Conservation (phyloP, 1,140 invertebrate genomes). For the Penaeus chinensis region DNA sequence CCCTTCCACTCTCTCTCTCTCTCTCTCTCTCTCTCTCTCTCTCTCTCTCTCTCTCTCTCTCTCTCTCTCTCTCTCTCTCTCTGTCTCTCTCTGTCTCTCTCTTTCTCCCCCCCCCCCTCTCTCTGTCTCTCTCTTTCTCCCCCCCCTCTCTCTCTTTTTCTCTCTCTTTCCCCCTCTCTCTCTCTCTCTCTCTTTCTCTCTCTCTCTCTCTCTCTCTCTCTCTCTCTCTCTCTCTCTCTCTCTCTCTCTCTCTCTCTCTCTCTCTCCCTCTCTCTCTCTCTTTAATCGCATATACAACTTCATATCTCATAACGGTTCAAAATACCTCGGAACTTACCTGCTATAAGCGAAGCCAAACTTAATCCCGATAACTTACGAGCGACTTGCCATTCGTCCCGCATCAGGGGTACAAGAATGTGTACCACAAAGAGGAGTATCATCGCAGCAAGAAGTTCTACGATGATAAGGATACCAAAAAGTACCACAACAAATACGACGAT, state of each 20-base stretch:
- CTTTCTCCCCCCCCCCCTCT: too few species aligned
- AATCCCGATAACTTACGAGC: too few species aligned
- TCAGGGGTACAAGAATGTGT: conserved; percentile 65
- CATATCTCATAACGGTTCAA: background rate
- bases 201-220: background rate
- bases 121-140: too few species aligned
- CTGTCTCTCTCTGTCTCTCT: too few species aligned
- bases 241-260: background rate
- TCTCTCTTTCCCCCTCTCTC: too few species aligned
- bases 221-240: background rate
- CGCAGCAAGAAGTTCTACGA: conserved; percentile 64
- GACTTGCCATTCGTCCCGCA: background rate
- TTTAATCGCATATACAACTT: background rate
- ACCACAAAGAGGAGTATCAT: conserved; percentile 66
- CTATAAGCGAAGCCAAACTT: too few species aligned
- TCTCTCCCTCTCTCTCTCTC: background rate
- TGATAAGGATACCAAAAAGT: conserved; percentile 58
- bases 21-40: too few species aligned
- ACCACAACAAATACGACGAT: conserved; percentile 63
- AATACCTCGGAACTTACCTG: too few species aligned
- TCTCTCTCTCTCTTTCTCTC: background rate
- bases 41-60: too few species aligned
- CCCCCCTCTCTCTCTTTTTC: too few species aligned
- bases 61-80: too few species aligned
- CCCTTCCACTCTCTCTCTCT: too few species aligned